phyloP scores from a whole-genome alignment of 2,113 vertebrate genomes.

The Machaerirhynchus nigripectus region DNA sequence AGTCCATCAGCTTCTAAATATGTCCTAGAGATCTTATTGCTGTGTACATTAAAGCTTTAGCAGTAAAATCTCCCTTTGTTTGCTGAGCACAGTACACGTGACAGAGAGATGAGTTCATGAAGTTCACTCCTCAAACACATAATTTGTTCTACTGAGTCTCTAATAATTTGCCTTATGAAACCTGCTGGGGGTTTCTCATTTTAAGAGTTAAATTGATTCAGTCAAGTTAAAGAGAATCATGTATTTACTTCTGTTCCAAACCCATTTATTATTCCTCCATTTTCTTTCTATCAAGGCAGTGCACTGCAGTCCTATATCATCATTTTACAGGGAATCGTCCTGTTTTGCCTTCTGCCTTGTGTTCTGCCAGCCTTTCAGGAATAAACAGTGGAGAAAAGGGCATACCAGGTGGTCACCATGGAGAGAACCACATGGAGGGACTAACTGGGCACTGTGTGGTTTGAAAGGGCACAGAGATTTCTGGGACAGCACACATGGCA shows the following conservation, averaged over 20 bases:
- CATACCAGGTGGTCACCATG: background rate
- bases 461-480: background rate
- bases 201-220: background rate
- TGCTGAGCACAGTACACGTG: background rate
- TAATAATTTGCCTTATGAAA: background rate
- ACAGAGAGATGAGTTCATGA: background rate
- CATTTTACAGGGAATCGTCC: background rate
- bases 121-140: background rate
- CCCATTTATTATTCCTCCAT: background rate
- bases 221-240: background rate
- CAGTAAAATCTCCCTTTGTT: constrained; percentile 1
- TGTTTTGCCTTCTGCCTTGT: background rate
- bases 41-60: constrained; percentile 1
- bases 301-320: background rate
- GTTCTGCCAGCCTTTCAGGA: background rate
- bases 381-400: background rate
- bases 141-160: background rate
- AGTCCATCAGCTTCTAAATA: background rate
- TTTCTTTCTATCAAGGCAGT: background rate
- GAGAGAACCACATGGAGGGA: background rate
- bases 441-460: background rate
- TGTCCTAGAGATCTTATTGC: background rate
- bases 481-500: background rate
- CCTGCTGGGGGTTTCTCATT: background rate
- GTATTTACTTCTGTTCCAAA: background rate